These are phyloP conservation scores for Erpetoichthys calabaricus DNA, from an alignment of 2,797 vertebrate genomes.

Conservation along the genomic window DNA sequence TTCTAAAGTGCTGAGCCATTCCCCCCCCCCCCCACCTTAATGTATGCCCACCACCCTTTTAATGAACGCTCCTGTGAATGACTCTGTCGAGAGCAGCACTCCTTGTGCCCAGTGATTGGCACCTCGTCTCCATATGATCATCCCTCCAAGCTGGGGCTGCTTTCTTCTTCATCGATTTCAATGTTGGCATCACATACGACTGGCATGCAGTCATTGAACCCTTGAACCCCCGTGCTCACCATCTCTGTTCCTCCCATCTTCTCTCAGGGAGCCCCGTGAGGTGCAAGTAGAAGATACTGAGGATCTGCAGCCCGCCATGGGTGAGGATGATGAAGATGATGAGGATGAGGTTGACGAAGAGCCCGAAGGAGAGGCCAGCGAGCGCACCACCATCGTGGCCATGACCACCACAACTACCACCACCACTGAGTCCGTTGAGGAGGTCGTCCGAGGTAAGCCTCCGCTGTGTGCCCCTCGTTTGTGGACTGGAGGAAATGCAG, in stretches of 20 bases:
- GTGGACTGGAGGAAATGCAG: too few species aligned
- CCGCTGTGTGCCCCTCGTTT: background rate
- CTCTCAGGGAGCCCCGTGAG: slow-evolving; percentile 65
- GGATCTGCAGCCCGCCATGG: slow-evolving; percentile 14
- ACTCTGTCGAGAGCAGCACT: too few species aligned
- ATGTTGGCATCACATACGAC: too few species aligned
- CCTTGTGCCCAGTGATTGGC: too few species aligned
- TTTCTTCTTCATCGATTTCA: too few species aligned
- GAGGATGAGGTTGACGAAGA: slow-evolving; percentile 58
- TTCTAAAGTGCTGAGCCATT: background rate
- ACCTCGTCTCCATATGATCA: too few species aligned
- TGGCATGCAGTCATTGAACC: background rate
- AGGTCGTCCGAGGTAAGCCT: slow-evolving; percentile 81
- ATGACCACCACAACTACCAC: slow-evolving; percentile 88
- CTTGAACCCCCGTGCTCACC: background rate
- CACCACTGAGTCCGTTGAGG: slow-evolving; percentile 90
- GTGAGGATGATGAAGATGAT: slow-evolving; percentile 59
- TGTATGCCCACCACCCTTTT: background rate
- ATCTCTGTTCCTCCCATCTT: slow-evolving; percentile 3
- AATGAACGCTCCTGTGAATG: too few species aligned
- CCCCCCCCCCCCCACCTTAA: background rate
- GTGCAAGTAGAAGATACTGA: slow-evolving; percentile 58
- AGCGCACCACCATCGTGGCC: slow-evolving; percentile 70
- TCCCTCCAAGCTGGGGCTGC: too few species aligned
- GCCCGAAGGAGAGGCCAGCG: slow-evolving; percentile 64